Evolutionary conservation across 2,113 vertebrate genomes (phyloP).

Genomic region (Misgurnus mizolepis): DNA sequence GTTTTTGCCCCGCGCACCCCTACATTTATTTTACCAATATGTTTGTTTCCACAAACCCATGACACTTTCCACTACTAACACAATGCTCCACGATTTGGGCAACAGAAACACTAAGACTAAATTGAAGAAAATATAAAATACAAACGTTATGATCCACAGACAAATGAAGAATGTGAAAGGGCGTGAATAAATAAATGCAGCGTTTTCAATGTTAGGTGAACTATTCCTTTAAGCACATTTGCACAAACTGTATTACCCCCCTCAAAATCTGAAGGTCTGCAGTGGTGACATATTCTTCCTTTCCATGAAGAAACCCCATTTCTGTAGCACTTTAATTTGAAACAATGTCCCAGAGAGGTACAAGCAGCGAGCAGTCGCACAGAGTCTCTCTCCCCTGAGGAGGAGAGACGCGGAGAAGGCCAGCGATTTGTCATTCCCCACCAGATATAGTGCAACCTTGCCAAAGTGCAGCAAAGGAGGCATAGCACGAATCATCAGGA

Average conservation of each 20-base stretch:
- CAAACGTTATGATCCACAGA: too few species aligned
- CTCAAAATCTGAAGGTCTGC: constrained; percentile 4
- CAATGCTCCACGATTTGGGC: too few species aligned
- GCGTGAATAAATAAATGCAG: neutral
- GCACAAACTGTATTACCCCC: neutral
- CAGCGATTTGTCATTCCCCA: constrained; percentile 60
- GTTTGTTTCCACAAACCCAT: too few species aligned
- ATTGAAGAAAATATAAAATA: too few species aligned
- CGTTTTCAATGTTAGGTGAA: neutral
- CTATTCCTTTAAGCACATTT: neutral
- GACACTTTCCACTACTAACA: too few species aligned
- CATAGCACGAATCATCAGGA: constrained; percentile 58
- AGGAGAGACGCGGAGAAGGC: constrained; percentile 43
- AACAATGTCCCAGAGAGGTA: constrained; percentile 57
- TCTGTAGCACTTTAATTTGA: constrained; percentile 58
- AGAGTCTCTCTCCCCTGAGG: constrained; percentile 53
- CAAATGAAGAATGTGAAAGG: too few species aligned
- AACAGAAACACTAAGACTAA: too few species aligned
- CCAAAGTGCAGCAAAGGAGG: constrained; percentile 54
- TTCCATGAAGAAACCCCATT: constrained; percentile 36
- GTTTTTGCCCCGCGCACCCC: too few species aligned
- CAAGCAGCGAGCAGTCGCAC: constrained; percentile 50
- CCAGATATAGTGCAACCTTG: constrained; percentile 65
- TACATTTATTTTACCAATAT: too few species aligned
- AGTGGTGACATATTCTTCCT: constrained; percentile 34